Conservation (phyloP, 2,797 vertebrate species). For the Masticophis lateralis region DNA sequence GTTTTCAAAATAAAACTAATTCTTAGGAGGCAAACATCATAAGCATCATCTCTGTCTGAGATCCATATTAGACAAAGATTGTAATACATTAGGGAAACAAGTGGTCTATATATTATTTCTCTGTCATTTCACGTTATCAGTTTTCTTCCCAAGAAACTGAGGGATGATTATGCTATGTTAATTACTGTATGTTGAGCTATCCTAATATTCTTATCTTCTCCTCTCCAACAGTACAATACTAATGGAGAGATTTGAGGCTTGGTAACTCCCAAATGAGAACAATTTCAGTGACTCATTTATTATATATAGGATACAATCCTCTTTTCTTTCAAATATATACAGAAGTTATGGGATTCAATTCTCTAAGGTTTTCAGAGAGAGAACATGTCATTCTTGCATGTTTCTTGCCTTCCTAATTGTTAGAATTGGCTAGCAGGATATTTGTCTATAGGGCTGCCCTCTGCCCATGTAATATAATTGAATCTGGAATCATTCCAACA, state of each 20-base stretch:
- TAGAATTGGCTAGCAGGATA: slow-evolving; percentile 17
- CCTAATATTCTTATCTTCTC: neutral
- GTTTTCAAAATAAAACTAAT: neutral
- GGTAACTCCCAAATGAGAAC: neutral
- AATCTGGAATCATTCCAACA: slow-evolving; percentile 15
- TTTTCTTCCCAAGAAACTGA: neutral
- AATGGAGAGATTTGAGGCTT: neutral
- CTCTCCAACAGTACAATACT: neutral
- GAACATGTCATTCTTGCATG: neutral
- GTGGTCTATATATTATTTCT: neutral
- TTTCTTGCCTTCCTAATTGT: neutral
- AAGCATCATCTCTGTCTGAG: neutral
- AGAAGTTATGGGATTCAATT: neutral
- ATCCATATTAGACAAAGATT: neutral
- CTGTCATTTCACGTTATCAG: neutral
- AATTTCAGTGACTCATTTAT: neutral
- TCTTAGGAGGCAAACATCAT: neutral
- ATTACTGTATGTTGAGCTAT: neutral
- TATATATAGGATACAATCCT: neutral
- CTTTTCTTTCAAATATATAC: neutral
- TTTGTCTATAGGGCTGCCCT: slow-evolving; percentile 23
- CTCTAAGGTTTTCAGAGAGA: neutral
- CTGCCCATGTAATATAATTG: slow-evolving; percentile 4
- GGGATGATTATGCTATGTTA: neutral
- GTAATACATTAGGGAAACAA: too few relatives aligned